These are phyloP conservation scores for Augochlorella aurata DNA, from an alignment of 2,888 invertebrate genomes.

Conservation along the genomic window DNA sequence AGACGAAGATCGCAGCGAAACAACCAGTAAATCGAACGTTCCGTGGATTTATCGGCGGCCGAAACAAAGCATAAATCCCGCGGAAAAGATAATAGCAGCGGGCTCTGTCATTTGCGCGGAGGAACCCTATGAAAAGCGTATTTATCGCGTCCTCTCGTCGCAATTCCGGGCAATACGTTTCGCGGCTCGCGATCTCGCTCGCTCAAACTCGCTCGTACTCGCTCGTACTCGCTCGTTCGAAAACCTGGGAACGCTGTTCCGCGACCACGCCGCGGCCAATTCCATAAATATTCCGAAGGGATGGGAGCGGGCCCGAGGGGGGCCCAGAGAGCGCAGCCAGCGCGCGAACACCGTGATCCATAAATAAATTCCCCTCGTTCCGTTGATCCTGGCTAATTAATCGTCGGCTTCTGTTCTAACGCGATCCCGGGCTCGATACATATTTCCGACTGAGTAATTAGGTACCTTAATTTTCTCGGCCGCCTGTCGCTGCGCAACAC, in stretches of 20 bases:
- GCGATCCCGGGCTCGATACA: slow-evolving; percentile 8
- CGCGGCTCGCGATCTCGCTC: not conserved
- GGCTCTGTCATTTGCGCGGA: slow-evolving; percentile 9
- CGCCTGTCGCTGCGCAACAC: not conserved
- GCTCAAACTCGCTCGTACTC: too few relatives aligned
- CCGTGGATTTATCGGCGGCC: not conserved
- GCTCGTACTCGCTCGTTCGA: too few relatives aligned
- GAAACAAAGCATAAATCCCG: not conserved
- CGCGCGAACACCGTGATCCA: not conserved
- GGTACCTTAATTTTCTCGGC: not conserved
- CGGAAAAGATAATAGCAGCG: not conserved
- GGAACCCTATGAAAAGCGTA: slow-evolving; percentile 15
- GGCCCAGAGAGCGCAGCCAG: not conserved
- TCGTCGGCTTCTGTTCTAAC: slow-evolving; percentile 3
- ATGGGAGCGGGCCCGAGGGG: not conserved
- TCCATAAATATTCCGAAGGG: slow-evolving; percentile 4
- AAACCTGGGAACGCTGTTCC: too few relatives aligned
- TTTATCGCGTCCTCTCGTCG: slow-evolving; percentile 4
- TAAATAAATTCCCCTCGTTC: slow-evolving; percentile 14
- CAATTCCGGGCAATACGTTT: slow-evolving; percentile 16
- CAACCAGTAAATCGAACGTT: too few relatives aligned
- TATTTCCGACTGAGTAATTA: slow-evolving; percentile 15
- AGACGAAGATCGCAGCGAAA: too few relatives aligned
- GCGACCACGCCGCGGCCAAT: not conserved
- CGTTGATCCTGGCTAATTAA: slow-evolving; percentile 20